phyloP scores from a whole-genome alignment of 2,113 vertebrate genomes.

The Lophura nycthemera region DNA sequence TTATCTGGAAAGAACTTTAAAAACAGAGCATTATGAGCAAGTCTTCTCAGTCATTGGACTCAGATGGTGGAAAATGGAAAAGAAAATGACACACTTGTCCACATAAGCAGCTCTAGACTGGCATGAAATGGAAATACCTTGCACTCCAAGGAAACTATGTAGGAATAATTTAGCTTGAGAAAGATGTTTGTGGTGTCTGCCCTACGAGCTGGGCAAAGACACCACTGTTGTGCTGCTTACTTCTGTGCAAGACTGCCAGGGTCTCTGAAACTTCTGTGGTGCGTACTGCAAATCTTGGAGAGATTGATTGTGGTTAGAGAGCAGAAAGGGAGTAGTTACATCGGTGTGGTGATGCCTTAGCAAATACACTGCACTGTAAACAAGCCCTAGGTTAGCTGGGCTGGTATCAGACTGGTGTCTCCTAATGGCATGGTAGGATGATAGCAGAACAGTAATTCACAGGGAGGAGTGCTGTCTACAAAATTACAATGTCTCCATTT shows the following conservation, averaged over 20 bases:
- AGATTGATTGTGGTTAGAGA: not conserved
- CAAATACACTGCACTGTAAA: not conserved
- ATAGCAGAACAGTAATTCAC: conserved; percentile 14
- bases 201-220: not conserved
- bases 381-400: not conserved
- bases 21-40: not conserved
- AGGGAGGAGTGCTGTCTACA: not conserved
- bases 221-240: not conserved
- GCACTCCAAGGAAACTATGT: rapidly evolving
- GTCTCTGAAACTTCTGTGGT: not conserved
- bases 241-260: not conserved
- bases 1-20: not conserved
- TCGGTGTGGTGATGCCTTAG: not conserved
- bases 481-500: conserved; percentile 24
- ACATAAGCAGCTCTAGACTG: not conserved
- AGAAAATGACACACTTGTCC: not conserved
- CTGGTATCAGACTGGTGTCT: not conserved
- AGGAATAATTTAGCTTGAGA: not conserved
- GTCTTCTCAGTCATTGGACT: not conserved
- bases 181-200: not conserved
- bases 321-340: not conserved
- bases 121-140: not conserved
- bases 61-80: not conserved
- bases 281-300: not conserved
- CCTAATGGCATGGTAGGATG: not conserved